Evolutionary conservation across 2,797 vertebrate species (phyloP), one percentile per base, ranked within the genome.

Genomic region (Sebastes dallii): DNA sequence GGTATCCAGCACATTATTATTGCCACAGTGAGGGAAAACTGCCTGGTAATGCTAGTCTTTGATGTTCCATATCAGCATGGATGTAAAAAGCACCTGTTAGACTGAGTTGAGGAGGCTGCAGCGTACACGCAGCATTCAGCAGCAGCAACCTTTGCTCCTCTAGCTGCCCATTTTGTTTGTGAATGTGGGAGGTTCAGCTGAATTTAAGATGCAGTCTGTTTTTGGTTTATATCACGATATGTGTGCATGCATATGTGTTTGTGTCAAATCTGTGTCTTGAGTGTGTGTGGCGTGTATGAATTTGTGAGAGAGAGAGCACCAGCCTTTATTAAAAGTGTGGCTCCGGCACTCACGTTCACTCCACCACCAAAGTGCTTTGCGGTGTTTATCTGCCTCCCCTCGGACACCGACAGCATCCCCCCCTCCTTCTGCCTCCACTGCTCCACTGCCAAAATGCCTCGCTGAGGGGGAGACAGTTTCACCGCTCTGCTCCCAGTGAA

Each of bases 261-360:
- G 78, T 69, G 78, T 86, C 65, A 25, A 20, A 67, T 75, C 34
- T 73, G 85, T 91, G 60, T 72, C 39, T 7, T 7, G 69, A 27
- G 72, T 76, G n/a, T 86, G 87, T 42, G 82, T 42, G 39, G 86
- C 66, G 78, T 89, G 89, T 80, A 76, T 91, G 87, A 69, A 65
- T 82, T 25, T 84, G 86, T 83, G 87, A 83, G 91, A 90, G 84
- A 87, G 91, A 76, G 93, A 92, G 93, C 93, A 94, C 92, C 91
- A 90, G 94, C 89, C 88, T 91, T 89, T 94, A 85, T 95, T 91
- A 90, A 94, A 95, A 95, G 95, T 95, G 95, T 96, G 95, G 94
- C 95, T 95, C 94, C 95, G 93, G 95, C 95, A 95, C 95, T 95
- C 95, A 94, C 94, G 81, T 94, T 94, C 95, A 95, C 95, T 95